Evolutionary conservation across 2,113 vertebrate species (phyloP).

Genomic region (Megalops atlanticus): DNA sequence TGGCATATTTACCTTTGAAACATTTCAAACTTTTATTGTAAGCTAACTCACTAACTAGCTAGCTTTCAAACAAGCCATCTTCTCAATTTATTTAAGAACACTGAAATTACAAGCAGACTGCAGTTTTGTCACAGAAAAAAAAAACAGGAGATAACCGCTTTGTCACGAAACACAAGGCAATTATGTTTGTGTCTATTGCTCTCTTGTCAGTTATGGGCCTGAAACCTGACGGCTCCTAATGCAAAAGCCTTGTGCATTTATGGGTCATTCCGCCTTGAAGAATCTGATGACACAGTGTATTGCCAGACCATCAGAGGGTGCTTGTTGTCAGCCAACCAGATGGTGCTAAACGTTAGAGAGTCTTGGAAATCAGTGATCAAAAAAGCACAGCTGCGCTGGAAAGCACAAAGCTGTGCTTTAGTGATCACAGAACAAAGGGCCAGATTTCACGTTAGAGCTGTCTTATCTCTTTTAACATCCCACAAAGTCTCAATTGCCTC

Average conservation of each 20-base stretch:
- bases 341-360: slow-evolving; percentile 17
- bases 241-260: neutral
- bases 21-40: no score
- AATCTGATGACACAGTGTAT: slow-evolving; percentile 34
- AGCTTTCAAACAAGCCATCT: no score
- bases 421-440: slow-evolving; percentile 27
- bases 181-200: neutral
- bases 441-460: slow-evolving; percentile 22
- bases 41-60: no score
- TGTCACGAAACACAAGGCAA: neutral
- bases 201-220: neutral
- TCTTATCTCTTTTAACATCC: slow-evolving; percentile 28
- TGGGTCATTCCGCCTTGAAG: slow-evolving; percentile 34
- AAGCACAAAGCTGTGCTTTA: neutral
- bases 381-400: slow-evolving; percentile 6
- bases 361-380: slow-evolving; percentile 21
- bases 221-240: neutral
- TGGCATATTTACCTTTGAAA: no score
- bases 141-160: no score
- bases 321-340: slow-evolving; percentile 9
- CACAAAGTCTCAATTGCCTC: slow-evolving; percentile 31
- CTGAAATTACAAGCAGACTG: neutral
- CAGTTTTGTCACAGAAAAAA: neutral
- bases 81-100: neutral
- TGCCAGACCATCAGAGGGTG: slow-evolving; percentile 15